Evolutionary conservation across 2,797 vertebrate species (phyloP).

Genomic region (Chromobotia macracanthus): DNA sequence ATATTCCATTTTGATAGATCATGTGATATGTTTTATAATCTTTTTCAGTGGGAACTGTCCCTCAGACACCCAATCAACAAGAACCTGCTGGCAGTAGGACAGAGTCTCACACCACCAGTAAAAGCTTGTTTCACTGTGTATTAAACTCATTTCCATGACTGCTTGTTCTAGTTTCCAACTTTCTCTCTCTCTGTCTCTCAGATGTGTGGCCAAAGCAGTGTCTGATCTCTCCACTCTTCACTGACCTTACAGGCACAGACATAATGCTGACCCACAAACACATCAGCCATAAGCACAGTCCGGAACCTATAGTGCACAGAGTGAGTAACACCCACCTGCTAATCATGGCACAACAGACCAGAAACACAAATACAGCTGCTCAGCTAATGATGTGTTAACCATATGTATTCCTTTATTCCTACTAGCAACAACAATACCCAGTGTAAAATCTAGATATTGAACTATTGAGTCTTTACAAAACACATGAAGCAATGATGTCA

Average conservation of each 20-base stretch:
- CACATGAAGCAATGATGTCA: neutral
- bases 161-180: neutral
- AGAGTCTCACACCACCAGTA: constrained; percentile 62
- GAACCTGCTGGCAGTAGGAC: constrained; percentile 74
- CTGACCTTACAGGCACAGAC: constrained; percentile 78
- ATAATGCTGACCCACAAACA: constrained; percentile 71
- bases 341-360: neutral
- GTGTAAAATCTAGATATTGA: no score
- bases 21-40: neutral
- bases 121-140: constrained; percentile 2
- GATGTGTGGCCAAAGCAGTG: constrained; percentile 59
- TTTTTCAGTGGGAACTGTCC: constrained; percentile 82
- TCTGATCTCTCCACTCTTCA: constrained; percentile 74
- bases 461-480: no score
- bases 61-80: constrained; percentile 79
- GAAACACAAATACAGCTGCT: neutral
- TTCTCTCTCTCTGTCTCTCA: constrained; percentile 56
- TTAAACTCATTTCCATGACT: neutral
- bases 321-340: constrained; percentile 68
- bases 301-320: constrained; percentile 80
- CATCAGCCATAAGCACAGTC: constrained; percentile 73
- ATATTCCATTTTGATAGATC: neutral
- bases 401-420: no score
- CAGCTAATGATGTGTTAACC: no score
- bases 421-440: no score